These are phyloP conservation scores for Microtus pennsylvanicus DNA, from an alignment of 2,113 vertebrate species.

Conservation along the genomic window DNA sequence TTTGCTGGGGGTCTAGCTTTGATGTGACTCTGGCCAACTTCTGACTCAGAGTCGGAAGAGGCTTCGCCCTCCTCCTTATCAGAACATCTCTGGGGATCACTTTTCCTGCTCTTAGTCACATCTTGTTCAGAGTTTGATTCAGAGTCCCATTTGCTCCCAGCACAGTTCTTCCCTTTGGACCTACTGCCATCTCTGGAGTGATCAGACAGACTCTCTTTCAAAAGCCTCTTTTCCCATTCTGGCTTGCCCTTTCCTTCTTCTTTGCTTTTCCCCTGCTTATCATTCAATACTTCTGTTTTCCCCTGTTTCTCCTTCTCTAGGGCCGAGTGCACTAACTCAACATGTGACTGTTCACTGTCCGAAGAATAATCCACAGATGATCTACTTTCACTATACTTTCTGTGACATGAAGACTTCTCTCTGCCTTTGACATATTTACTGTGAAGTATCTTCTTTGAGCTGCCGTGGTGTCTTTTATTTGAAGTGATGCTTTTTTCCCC, in stretches of 20 bases:
- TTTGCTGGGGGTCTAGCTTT: slow-evolving; percentile 75
- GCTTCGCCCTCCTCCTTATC: slow-evolving; percentile 98
- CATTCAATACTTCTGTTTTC: slow-evolving; percentile 58
- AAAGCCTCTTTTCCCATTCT: slow-evolving; percentile 85
- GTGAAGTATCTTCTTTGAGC: slow-evolving; percentile 82
- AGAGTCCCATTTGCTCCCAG: slow-evolving; percentile 91
- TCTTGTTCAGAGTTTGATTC: slow-evolving; percentile 91
- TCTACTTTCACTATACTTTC: slow-evolving; percentile 79
- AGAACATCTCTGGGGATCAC: slow-evolving; percentile 85
- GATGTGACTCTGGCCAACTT: slow-evolving; percentile 74
- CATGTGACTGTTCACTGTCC: slow-evolving; percentile 80
- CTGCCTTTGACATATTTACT: slow-evolving; percentile 72
- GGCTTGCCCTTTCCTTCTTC: slow-evolving; percentile 81
- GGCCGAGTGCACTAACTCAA: slow-evolving; percentile 56
- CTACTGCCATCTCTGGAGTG: slow-evolving; percentile 75
- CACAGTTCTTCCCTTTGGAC: slow-evolving; percentile 84
- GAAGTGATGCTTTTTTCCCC: slow-evolving; percentile 84
- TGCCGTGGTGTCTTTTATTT: slow-evolving; percentile 84
- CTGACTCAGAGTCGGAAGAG: slow-evolving; percentile 92
- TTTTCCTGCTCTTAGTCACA: slow-evolving; percentile 69
- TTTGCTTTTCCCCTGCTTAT: slow-evolving; percentile 83
- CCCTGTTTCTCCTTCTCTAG: slow-evolving; percentile 73
- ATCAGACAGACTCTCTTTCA: slow-evolving; percentile 77
- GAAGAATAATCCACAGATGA: slow-evolving; percentile 84
- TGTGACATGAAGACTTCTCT: slow-evolving; percentile 68